Conservation (phyloP, 2,888 invertebrate genomes). For the Hofmannophila pseudospretella region DNA sequence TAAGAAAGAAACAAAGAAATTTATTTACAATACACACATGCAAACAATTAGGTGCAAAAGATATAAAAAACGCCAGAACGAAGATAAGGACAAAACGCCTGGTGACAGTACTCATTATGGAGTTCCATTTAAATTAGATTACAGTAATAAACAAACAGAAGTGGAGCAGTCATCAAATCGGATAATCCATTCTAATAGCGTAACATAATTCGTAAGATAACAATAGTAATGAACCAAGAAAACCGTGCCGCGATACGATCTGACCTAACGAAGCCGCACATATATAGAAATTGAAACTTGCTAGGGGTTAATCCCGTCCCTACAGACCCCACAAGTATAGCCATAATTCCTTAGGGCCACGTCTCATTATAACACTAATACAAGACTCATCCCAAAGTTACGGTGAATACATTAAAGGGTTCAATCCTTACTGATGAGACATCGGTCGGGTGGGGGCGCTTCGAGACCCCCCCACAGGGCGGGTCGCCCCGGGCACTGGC, state of each 20-base stretch:
- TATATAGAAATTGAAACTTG: conserved; percentile 71
- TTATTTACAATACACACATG: no score
- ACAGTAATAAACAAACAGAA: background rate
- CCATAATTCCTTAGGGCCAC: conserved; percentile 76
- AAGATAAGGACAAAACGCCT: no score
- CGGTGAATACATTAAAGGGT: conserved; percentile 78
- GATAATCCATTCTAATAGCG: conserved; percentile 16
- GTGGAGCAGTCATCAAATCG: conserved; percentile 5
- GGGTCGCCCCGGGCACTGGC: conserved; percentile 61
- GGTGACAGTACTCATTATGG: no score
- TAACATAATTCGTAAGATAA: conserved; percentile 22
- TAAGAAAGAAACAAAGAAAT: no score
- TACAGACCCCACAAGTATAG: conserved; percentile 65
- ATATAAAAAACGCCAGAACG: no score
- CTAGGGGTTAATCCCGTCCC: conserved; percentile 66
- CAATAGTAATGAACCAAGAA: conserved; percentile 21
- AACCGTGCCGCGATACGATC: conserved; percentile 40
- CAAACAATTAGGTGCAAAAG: no score
- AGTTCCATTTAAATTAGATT: background rate
- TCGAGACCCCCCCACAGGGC: conserved; percentile 22
- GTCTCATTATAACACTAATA: conserved; percentile 79
- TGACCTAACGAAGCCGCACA: conserved; percentile 47
- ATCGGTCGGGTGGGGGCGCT: conserved; percentile 68
- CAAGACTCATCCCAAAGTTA: conserved; percentile 78
- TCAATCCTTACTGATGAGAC: conserved; percentile 78